Conservation (phyloP, 2,888 invertebrate species). For the Drosophila neonasuta region DNA sequence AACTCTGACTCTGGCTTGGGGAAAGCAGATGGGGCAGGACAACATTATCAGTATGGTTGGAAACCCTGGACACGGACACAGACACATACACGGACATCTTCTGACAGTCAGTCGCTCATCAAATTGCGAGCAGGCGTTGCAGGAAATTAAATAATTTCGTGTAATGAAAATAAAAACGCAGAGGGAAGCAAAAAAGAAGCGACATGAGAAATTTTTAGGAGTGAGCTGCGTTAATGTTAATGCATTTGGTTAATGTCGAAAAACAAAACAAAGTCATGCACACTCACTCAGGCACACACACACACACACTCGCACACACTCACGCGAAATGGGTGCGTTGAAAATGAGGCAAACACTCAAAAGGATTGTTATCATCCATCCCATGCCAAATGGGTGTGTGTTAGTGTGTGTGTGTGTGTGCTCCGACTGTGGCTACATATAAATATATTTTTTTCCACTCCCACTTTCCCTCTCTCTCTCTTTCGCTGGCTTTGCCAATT, state of each 20-base stretch:
- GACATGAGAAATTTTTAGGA: slow-evolving; percentile 12
- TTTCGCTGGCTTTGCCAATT: slow-evolving; percentile 49
- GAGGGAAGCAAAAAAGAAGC: neutral
- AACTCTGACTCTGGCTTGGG: slow-evolving; percentile 35
- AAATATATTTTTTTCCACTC: slow-evolving; percentile 12
- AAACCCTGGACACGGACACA: slow-evolving; percentile 9
- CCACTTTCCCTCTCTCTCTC: neutral
- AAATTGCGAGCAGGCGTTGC: slow-evolving; percentile 73
- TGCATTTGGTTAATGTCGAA: slow-evolving; percentile 57
- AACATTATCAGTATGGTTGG: slow-evolving; percentile 24
- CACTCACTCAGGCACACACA: slow-evolving; percentile 21
- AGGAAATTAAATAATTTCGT: slow-evolving; percentile 76
- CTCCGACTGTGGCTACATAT: slow-evolving; percentile 25
- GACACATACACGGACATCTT: neutral
- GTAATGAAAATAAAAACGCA: slow-evolving; percentile 53
- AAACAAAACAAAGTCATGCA: slow-evolving; percentile 37
- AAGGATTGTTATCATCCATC: slow-evolving; percentile 72
- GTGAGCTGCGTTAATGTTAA: slow-evolving; percentile 64
- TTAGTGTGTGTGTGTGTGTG: slow-evolving; percentile 30
- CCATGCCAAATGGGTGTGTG: slow-evolving; percentile 41
- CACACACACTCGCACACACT: slow-evolving; percentile 13
- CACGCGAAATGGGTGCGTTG: slow-evolving; percentile 55
- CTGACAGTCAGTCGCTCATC: slow-evolving; percentile 70
- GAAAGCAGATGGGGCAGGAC: slow-evolving; percentile 41
- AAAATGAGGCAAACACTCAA: slow-evolving; percentile 69